Percentiles rank a stretch among this genome's conserved stretches.
These are phyloP conservation scores for Labeo rohita DNA, from an alignment of 2,113 vertebrate species.

Conservation along the genomic window DNA sequence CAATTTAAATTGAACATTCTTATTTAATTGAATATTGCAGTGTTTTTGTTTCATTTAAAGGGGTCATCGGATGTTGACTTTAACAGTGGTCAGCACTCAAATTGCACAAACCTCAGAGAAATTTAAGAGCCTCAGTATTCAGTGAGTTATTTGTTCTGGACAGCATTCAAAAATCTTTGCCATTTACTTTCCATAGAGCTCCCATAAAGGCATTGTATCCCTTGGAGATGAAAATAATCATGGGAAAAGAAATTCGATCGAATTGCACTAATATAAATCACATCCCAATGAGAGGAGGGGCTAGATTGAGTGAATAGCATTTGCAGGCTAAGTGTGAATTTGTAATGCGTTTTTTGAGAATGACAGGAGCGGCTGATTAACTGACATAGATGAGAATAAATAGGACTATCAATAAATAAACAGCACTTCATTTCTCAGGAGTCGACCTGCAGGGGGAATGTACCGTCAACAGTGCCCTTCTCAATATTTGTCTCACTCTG, in stretches of 20 bases:
- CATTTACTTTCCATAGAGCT: neutral
- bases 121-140: neutral
- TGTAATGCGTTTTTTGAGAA: slow-evolving; percentile 33
- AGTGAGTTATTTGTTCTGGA: neutral
- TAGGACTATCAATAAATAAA: slow-evolving; percentile 70
- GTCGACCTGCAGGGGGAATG: neutral
- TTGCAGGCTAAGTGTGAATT: slow-evolving; percentile 14
- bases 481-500: slow-evolving; percentile 23
- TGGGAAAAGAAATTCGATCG: neutral
- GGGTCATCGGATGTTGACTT: neutral
- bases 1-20: neutral
- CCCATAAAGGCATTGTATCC: neutral
- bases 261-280: slow-evolving; percentile 15
- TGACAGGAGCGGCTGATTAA: neutral
- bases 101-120: neutral
- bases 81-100: neutral
- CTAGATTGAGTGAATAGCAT: neutral
- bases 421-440: slow-evolving; percentile 19
- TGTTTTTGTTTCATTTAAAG: no score
- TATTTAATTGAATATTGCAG: neutral
- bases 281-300: neutral
- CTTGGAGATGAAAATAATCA: neutral
- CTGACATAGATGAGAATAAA: slow-evolving; percentile 49
- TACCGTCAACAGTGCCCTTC: neutral
- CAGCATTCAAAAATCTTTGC: neutral